Percentiles rank a stretch among this genome's conserved stretches.
These are phyloP conservation scores for Atethmia centrago DNA, from an alignment of 2,888 invertebrate species.

Conservation along the genomic window DNA sequence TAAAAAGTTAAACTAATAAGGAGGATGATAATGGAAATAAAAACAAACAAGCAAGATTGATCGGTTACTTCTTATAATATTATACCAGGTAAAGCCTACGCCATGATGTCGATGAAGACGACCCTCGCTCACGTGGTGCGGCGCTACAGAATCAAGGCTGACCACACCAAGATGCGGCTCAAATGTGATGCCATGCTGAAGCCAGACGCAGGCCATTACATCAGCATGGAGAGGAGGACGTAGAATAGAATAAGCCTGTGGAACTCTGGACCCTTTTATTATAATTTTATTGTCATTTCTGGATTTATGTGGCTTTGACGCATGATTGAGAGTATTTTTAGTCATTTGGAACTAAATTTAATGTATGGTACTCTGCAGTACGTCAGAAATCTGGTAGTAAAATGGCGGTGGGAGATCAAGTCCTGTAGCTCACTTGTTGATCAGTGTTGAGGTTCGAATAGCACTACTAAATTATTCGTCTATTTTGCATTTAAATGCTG, in stretches of 20 bases:
- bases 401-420: too few species aligned
- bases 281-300: neutral
- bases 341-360: too few species aligned
- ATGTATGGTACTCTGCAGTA: too few species aligned
- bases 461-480: too few species aligned
- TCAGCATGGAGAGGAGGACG: slow-evolving; percentile 65
- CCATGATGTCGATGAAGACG: slow-evolving; percentile 82
- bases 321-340: too few species aligned
- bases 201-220: slow-evolving; percentile 73
- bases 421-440: too few species aligned
- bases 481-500: too few species aligned
- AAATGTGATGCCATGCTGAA: slow-evolving; percentile 80
- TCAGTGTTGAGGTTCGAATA: too few species aligned
- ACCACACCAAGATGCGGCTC: slow-evolving; percentile 73
- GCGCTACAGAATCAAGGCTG: slow-evolving; percentile 73
- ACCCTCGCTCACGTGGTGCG: slow-evolving; percentile 77
- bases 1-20: too few species aligned
- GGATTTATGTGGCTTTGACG: neutral
- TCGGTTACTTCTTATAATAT: neutral
- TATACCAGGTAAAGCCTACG: slow-evolving; percentile 78
- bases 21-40: too few species aligned
- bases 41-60: too few species aligned
- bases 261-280: neutral
- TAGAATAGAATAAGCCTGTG: neutral
- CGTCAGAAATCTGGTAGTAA: too few species aligned